These are phyloP conservation scores for Panthera leo DNA, from an alignment of 2,113 vertebrate species.

Conservation along the genomic window DNA sequence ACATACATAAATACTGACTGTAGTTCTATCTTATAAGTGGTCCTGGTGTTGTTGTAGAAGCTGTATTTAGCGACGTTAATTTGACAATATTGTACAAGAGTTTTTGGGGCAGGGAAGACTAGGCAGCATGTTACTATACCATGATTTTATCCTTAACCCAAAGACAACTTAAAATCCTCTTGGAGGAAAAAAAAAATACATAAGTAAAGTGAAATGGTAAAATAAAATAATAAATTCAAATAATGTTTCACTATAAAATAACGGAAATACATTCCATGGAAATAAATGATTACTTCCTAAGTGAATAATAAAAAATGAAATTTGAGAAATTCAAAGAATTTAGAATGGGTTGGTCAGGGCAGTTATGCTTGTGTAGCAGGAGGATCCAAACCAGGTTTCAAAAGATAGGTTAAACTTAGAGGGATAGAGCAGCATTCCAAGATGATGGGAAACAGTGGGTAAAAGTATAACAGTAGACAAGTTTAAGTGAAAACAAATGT, in stretches of 20 bases:
- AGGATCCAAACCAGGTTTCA: background rate
- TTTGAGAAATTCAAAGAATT: background rate
- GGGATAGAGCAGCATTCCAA: background rate
- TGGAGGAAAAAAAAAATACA: background rate
- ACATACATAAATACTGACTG: background rate
- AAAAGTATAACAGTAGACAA: background rate
- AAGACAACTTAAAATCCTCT: background rate
- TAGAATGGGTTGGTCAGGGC: background rate
- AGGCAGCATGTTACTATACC: background rate
- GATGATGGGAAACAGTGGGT: background rate
- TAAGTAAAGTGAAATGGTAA: background rate
- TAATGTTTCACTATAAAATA: background rate
- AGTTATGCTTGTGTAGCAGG: background rate
- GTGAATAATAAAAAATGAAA: background rate
- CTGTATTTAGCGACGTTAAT: background rate
- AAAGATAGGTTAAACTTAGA: background rate
- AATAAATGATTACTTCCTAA: background rate
- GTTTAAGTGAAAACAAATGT: background rate
- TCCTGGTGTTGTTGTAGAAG: background rate
- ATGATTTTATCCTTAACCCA: background rate
- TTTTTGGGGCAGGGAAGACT: background rate
- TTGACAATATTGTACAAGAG: background rate
- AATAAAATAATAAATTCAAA: background rate
- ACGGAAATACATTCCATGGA: background rate
- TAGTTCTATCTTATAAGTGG: background rate